Conservation (phyloP, 2,113 vertebrate species). For the Empidonax alnorum region DNA sequence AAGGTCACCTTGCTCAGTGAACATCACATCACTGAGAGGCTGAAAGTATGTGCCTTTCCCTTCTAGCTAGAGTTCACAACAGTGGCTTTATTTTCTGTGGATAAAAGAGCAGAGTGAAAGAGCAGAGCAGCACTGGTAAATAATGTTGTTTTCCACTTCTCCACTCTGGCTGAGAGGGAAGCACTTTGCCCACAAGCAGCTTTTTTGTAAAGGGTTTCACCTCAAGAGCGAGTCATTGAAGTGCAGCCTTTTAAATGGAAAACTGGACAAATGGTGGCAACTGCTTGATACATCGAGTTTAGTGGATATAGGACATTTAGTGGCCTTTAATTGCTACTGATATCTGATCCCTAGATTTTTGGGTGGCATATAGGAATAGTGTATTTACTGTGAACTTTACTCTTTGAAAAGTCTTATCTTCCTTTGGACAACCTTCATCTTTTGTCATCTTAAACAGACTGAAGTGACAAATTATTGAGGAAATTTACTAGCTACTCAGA, state of each 20-base stretch:
- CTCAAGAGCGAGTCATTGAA: not conserved
- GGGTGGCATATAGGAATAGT: not conserved
- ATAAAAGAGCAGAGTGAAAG: not conserved
- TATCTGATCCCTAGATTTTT: not conserved
- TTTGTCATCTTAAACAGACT: not conserved
- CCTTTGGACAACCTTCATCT: not conserved
- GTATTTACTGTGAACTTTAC: not conserved
- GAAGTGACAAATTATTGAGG: not conserved
- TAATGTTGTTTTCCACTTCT: not conserved
- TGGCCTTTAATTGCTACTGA: not conserved
- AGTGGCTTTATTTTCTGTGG: not conserved
- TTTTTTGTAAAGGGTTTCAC: not conserved
- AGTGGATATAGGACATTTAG: not conserved
- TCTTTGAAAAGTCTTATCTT: not conserved
- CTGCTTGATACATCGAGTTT: not conserved
- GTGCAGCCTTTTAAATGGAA: not conserved
- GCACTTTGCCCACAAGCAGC: not conserved
- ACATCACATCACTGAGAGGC: rapidly evolving
- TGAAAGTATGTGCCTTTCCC: not conserved
- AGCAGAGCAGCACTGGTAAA: not conserved
- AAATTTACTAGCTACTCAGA: not conserved
- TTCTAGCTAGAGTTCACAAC: not conserved
- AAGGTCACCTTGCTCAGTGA: not conserved
- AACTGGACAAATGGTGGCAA: not conserved
- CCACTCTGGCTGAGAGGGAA: not conserved